Base-by-base conservation (phyloP, 2,888 invertebrate species). In the Drosophila testacea region DNA sequence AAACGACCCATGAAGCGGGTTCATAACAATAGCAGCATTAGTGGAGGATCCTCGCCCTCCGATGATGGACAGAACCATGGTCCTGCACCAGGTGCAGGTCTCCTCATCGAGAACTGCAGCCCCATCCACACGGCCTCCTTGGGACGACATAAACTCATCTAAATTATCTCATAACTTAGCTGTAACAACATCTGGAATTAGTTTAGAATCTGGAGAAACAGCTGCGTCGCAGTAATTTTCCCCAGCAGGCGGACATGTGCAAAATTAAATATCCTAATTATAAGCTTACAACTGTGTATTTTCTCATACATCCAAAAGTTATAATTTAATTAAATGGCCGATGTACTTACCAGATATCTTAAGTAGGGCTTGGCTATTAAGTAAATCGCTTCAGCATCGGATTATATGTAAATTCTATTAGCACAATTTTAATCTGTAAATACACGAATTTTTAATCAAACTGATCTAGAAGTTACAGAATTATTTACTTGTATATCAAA, bases 1-100 rank as follows among this genome's bases (percentile, higher is more conserved):
- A 92, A 93, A 67, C 87, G 92, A 27, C 90, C 92, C 34, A 83
- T 91, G 67, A 93, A 93, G 67, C 89, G 92, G 6, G 79, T 91
- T 1, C 92, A 93, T 52, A 87, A 90, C 59, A 91, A 91, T 34
- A 57, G 64, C 50, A 65, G 69, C 38, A 63, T 47, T 41, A 73
- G 55, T n/a, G 76, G 79, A 34, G 77, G 78, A 7, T 74, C 60
- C 41, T 72, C 82, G 11, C 71, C 84, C 16, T 76, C 66, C 50
- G 82, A 79, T n/a, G 82, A 81, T 47, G 74, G 72, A 4, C 86
- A 75, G 28, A 13, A 27, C 6, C 60, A 44, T 11, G 46, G 41
- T 7, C 2, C 47, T 2, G 30, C 30, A 9, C 4, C 47, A 11
- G 36, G 47, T 5, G 44, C 39, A 6, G 48, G 54, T 16, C 66